phyloP scores from a whole-genome alignment of 1,140 invertebrate species.

The Sarcophaga bullata region DNA sequence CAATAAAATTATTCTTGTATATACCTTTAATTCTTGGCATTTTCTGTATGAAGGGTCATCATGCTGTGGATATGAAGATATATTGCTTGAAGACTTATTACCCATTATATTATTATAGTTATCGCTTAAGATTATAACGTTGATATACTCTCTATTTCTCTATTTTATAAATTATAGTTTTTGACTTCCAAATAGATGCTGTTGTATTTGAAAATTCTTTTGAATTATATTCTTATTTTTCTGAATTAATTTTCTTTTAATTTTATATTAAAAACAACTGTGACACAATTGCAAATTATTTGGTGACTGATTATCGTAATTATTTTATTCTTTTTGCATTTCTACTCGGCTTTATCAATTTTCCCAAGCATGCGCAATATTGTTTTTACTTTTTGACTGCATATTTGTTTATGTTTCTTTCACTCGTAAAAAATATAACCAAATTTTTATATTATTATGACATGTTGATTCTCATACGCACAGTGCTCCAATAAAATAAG shows the following conservation, averaged over 20 bases:
- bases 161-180: not conserved
- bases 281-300: slow-evolving; percentile 32
- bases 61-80: slow-evolving; percentile 50
- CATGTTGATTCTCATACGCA: too few relatives aligned
- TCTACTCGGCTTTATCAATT: not conserved
- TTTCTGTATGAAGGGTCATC: slow-evolving; percentile 60
- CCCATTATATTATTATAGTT: slow-evolving; percentile 36
- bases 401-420: not conserved
- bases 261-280: not conserved
- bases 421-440: not conserved
- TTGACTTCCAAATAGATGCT: not conserved
- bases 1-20: not conserved
- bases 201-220: not conserved
- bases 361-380: not conserved
- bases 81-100: slow-evolving; percentile 37
- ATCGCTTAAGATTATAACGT: not conserved
- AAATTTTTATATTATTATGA: too few relatives aligned
- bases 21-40: slow-evolving; percentile 60
- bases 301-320: slow-evolving; percentile 16
- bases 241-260: not conserved
- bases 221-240: not conserved
- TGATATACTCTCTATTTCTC: not conserved
- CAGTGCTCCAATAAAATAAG: too few relatives aligned
- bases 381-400: not conserved
- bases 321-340: not conserved